These are phyloP conservation scores for Bos taurus DNA, from an alignment of 2,113 vertebrate genomes.

Conservation along the genomic window ARS-UCD2.0 NC_037349.1:54253501-54254000, in stretches of 20 bases:
- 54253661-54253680: not conserved
- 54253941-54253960: not conserved
- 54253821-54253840: not conserved
- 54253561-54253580: not conserved
- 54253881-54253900: not conserved
- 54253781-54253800: not conserved
- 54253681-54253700: not conserved
- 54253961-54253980: not conserved
- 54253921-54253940: not conserved
- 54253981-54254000: not conserved
- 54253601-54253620: not conserved
- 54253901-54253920: not conserved
- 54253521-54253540: too few relatives aligned
- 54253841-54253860: not conserved
- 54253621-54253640: not conserved
- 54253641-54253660: not conserved
- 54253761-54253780: not conserved
- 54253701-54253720: not conserved
- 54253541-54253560: not conserved
- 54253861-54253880: not conserved
- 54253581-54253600: fast-evolving
- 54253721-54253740: not conserved
- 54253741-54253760: not conserved
- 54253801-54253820: not conserved
- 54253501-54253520: not conserved